Base-by-base conservation (phyloP, 2,113 vertebrate genomes). In the Lonchura striata region DNA sequence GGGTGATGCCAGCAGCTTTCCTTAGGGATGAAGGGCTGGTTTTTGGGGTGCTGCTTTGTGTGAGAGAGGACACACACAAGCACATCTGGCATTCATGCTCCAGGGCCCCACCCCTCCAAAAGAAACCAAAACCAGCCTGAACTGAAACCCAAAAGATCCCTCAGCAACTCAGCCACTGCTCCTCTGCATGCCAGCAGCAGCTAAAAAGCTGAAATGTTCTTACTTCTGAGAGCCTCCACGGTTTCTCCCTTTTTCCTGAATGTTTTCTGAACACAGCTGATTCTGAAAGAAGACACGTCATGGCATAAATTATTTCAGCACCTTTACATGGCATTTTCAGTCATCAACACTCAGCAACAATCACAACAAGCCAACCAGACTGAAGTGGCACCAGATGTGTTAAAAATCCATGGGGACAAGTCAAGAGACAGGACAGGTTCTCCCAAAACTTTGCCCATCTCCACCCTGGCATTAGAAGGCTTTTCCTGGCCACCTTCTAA, bases 171-270 rank as follows among this genome's bases (percentile, higher is more conserved):
- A 80, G 72, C 66, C 25, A 14, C 27, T n/a, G 82, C 86, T 86
- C 64, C 90, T 71, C 64, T 41, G 82, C 47, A 41, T 5, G 63
- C 39, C 25, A 31, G 1, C 44, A 88, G 86, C 35, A 47, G 69
- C 90, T 79, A 39, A 72, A 93, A 94, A 69, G 53, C 59, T 59
- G 65, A 54, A 95, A 41, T 22, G 61, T 76, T 96, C 96, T 98
- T 96, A 99, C 99, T 99, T 98, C 99, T 98, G 90, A 99, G 97
- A 89, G 99, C 99, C 88, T 99, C 99, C 95, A 99, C 98, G n/a
- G 96, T 97, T 87, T 95, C 97, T 92, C 98, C 98, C 93, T 98
- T 99, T 92, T 98, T 99, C 94, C 97, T 98, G 97, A 99, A 99
- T 14, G 98, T 98, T 98, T 99, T 99, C 74, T 98, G 98, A 96